These are phyloP conservation scores for Pardosa pseudoannulata DNA, from an alignment of 2,888 invertebrate species.

Conservation along the genomic window DNA sequence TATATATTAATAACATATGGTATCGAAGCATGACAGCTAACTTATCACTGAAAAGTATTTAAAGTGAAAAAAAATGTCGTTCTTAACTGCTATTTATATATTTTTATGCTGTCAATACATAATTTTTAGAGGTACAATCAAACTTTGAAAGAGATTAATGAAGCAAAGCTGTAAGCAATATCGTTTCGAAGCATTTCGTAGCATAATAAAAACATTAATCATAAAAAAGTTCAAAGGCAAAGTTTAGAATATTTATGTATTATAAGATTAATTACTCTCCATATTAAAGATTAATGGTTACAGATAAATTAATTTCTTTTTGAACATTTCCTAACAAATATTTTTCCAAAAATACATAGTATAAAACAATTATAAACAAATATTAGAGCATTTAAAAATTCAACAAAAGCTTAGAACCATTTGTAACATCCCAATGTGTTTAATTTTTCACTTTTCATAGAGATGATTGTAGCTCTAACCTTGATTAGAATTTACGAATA, in stretches of 20 bases:
- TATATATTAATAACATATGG: background rate
- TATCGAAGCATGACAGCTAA: background rate
- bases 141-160: background rate
- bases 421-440: too few relatives aligned
- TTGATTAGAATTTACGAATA: too few relatives aligned
- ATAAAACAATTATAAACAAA: too few relatives aligned
- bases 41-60: background rate
- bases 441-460: too few relatives aligned
- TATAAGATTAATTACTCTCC: background rate
- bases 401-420: too few relatives aligned
- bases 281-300: background rate
- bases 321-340: too few relatives aligned
- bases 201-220: constrained; percentile 2
- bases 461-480: too few relatives aligned
- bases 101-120: background rate
- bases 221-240: background rate
- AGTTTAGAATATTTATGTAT: background rate
- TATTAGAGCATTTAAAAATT: too few relatives aligned
- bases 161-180: background rate
- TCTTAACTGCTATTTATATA: background rate
- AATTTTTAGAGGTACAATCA: background rate
- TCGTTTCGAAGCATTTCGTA: background rate
- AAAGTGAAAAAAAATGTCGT: background rate
- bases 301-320: background rate
- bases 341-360: too few relatives aligned